These are phyloP conservation scores for Amphipyra tragopoginis DNA, from an alignment of 2,888 invertebrate genomes.

Conservation along the genomic window DNA sequence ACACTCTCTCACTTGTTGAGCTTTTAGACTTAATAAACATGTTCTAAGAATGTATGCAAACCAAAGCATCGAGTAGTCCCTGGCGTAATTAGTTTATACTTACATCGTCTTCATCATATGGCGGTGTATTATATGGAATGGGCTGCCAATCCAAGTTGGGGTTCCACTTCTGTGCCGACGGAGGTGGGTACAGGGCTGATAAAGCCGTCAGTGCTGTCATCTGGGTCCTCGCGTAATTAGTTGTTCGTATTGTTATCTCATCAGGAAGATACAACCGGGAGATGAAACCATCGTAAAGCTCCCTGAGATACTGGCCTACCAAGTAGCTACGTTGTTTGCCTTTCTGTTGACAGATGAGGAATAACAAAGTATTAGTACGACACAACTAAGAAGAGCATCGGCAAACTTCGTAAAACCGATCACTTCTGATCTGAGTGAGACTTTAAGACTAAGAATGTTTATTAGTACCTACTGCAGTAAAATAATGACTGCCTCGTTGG, in stretches of 20 bases:
- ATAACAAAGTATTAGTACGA: constrained; percentile 3
- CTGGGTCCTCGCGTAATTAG: constrained; percentile 93
- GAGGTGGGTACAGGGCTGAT: constrained; percentile 92
- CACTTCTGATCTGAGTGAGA: too few species aligned
- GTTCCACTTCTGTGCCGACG: constrained; percentile 89
- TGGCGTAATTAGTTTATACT: constrained; percentile 58
- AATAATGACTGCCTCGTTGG: too few species aligned
- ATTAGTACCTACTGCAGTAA: too few species aligned
- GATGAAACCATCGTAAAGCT: constrained; percentile 82
- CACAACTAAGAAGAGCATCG: too few species aligned
- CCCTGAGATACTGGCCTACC: constrained; percentile 85
- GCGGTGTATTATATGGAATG: constrained; percentile 88
- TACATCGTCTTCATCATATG: constrained; percentile 79
- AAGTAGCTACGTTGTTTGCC: constrained; percentile 87
- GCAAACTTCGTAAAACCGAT: too few species aligned
- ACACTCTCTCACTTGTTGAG: neutral
- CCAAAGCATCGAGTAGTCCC: too few species aligned
- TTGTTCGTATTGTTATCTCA: constrained; percentile 89
- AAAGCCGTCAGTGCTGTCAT: constrained; percentile 93
- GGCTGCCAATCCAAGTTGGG: constrained; percentile 92
- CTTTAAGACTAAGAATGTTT: too few species aligned
- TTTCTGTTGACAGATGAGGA: constrained; percentile 71
- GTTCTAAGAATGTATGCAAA: too few species aligned
- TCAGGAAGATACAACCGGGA: constrained; percentile 83
- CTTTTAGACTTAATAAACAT: neutral